A percentile compares a stretch with the other conserved stretches of the same genome.
phyloP scores from a whole-genome alignment of 2,888 invertebrate genomes.

The Rotaria magnacalcarata region DNA sequence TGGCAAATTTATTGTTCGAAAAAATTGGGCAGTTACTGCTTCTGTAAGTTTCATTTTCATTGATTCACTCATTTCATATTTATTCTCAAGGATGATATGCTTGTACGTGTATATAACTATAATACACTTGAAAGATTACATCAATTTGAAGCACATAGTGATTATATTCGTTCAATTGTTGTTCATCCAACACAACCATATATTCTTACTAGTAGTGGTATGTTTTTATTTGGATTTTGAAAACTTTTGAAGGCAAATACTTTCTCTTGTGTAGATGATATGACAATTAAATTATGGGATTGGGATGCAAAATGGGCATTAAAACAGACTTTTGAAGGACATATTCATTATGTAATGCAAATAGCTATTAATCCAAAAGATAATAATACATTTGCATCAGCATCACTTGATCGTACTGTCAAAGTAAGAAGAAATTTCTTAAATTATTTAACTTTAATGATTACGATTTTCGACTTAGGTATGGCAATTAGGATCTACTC shows the following conservation, averaged over 20 bases:
- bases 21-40: conserved; percentile 96
- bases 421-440: conserved; percentile 64
- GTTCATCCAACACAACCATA: conserved; percentile 95
- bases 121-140: conserved; percentile 93
- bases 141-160: conserved; percentile 94
- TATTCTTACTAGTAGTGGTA: conserved; percentile 79
- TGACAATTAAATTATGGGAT: conserved; percentile 97
- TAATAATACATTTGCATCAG: conserved; percentile 97
- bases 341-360: conserved; percentile 99
- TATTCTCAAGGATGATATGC: conserved; percentile 60
- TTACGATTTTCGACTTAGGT: conserved; percentile 54
- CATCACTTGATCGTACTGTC: conserved; percentile 89
- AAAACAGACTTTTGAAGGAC: conserved; percentile 96
- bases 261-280: conserved; percentile 71
- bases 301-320: conserved; percentile 98
- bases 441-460: no score
- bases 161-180: conserved; percentile 90
- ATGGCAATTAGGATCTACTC: conserved; percentile 95
- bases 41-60: conserved; percentile 48
- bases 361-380: conserved; percentile 98
- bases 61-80: background rate
- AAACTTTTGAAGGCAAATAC: background rate
- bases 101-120: conserved; percentile 89
- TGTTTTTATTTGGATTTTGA: conserved; percentile 46
- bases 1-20: conserved; percentile 88